Evolutionary conservation across 1,140 invertebrate species (phyloP), one percentile per base, ranked within the genome.

Genomic region (Orius insidiosus): DNA sequence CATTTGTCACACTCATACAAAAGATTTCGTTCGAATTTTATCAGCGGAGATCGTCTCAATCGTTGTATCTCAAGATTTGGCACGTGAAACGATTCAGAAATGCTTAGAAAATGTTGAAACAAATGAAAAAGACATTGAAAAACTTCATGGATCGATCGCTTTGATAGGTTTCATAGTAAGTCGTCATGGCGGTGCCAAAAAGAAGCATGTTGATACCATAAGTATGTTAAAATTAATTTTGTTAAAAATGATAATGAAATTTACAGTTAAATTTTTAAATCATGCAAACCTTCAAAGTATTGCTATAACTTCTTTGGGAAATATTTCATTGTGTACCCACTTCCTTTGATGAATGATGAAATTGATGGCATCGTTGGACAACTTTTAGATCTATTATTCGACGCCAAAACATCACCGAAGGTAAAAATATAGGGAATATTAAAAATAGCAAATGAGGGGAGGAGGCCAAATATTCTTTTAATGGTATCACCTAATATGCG

Each of bases 121-220:
- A n/a, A 30, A 43, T n/a, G 31, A 43, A n/a, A 43, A 43, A 15
- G 41, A 43, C 5, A 30, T 30, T n/a, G 41, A 43, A 11, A 43
- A 43, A 11, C 18, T 43, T 24, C 41, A 43, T 30, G 41, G 41
- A 3, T 9, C 41, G 7, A n/a, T 43, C 16, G 41, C 41, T 8
- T 11, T 43, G 2, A 2, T 30, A 3, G 41, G 41, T 11, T 30
- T 30, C 14, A 6, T 43, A 2, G 19, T 3, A 10, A 30, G 18
- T 31, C 9, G 24, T 11, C 31, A 30, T 31, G 41, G 41, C 2
- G 41, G 24, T 5, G 10, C 19, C n/a, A 2, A n/a, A 9, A n/a
- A 10, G 2, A 30, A 43, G 8, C 41, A 43, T n/a, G 41, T 32
- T 4, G n/a, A 43, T 5, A 19, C 41, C 4, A 31, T 43, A 8